Evolutionary conservation across 2,113 vertebrate species (phyloP), one percentile per base, ranked within the genome.

Genomic region (Calonectris borealis): DNA sequence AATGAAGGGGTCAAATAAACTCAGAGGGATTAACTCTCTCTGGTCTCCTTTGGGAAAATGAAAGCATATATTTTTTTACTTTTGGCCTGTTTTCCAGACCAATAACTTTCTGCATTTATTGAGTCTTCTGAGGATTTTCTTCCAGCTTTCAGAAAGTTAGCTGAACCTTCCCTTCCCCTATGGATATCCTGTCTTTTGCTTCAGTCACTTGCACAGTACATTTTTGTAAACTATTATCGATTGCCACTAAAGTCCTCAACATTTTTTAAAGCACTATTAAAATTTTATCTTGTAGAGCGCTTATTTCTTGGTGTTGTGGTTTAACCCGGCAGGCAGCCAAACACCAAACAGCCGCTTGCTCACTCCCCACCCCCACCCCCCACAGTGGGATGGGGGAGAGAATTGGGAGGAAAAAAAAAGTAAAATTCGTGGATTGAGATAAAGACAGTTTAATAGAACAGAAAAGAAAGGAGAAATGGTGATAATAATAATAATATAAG

Each of bases 61-160:
- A 86, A 90, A 88, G 44, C 3, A 21, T 27, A 9, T 36, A 21
- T 62, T 77, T 80, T 40, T 76, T 77, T 52, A 82, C 88, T 90
- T 61, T 90, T 86, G 71, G 73, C 24, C 29, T 81, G 40, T 60
- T 97, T 95, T 95, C 95, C 91, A 95, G 70, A 86, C 52, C 70
- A 86, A 81, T 95, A 72, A 42, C 6, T 92, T 96, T 89, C 69
- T 88, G 26, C 34, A 52, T 89, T 92, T 96, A 95, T 83, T 95
- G 80, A 75, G 54, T 44, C 81, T 83, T 78, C 83, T 42, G 91
- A 87, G 87, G 93, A 83, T 92, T 94, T 85, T 87, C 52, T 92
- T 82, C 38, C 80, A 88, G 31, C 40, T 94, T 75, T 91, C 34
- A 93, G 87, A 94, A 92, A 93, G 42, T 75, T 80, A 89, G 54